Conservation (phyloP, 2,888 invertebrate species). For the Vesta saturnalis region DNA sequence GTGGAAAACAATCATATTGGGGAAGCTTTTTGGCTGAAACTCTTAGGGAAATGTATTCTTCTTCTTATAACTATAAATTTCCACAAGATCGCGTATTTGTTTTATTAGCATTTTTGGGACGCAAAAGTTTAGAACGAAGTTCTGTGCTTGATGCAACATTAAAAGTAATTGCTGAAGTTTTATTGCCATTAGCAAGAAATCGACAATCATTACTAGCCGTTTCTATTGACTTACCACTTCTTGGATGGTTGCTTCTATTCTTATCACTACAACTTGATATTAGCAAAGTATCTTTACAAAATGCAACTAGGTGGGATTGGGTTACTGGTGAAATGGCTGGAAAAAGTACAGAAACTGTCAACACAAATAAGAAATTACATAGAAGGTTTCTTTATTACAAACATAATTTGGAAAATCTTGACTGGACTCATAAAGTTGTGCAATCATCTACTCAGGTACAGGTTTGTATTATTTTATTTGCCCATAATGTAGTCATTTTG, state of each 20-base stretch:
- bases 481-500: too few species aligned
- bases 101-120: slow-evolving; percentile 85
- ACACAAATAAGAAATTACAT: slow-evolving; percentile 77
- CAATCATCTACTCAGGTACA: slow-evolving; percentile 65
- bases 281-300: slow-evolving; percentile 50
- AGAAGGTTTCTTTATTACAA: slow-evolving; percentile 77
- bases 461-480: slow-evolving; percentile 43
- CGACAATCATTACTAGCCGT: slow-evolving; percentile 64
- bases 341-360: slow-evolving; percentile 55
- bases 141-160: slow-evolving; percentile 72
- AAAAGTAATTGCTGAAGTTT: slow-evolving; percentile 67
- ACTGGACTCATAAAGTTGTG: slow-evolving; percentile 71
- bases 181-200: slow-evolving; percentile 63
- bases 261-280: slow-evolving; percentile 76
- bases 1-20: slow-evolving; percentile 78
- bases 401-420: slow-evolving; percentile 73
- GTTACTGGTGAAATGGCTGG: slow-evolving; percentile 80
- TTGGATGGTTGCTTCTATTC: slow-evolving; percentile 82
- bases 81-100: slow-evolving; percentile 92
- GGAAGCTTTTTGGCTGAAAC: slow-evolving; percentile 88
- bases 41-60: slow-evolving; percentile 80
- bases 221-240: slow-evolving; percentile 71
- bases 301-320: slow-evolving; percentile 84
- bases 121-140: slow-evolving; percentile 76
- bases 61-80: slow-evolving; percentile 80